Evolutionary conservation across 1,140 invertebrate species (phyloP), one percentile per base, ranked within the genome.

Genomic region (Drosophila bocqueti): DNA sequence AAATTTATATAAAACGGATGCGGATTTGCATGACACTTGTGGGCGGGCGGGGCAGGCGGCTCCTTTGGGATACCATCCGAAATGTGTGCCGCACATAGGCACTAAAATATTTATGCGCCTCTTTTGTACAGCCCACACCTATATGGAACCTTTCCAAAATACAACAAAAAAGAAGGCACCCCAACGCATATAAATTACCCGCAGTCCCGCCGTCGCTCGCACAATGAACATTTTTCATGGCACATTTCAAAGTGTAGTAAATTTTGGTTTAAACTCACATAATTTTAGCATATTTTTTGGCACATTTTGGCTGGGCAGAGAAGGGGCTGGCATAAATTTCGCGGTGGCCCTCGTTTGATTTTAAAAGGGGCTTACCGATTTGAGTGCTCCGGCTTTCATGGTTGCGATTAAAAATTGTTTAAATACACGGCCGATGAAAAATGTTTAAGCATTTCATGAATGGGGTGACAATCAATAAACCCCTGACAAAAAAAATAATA

Each of bases 241-340:
- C 75, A 81, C 74, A 90, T 86, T 82, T 81, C 74, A 87, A 89
- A 84, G 85, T 84, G 81, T 73, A 90, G 65, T 89, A 89, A 89
- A 89, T 89, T 89, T 90, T 79, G 78, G 64, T 90, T 90, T 81
- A 83, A 91, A 91, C 64, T 77, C 81, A 76, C 76, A 90, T 81
- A 76, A 82, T 82, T 76, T 74, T 76, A 67, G 58, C 57, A 81
- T 72, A 57, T 52, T 66, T 79, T 60, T 71, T 74, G 54, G 43
- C 74, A 66, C 54, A 61, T 46, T 72, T 50, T 11, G 13, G 29
- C 29, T 46, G 31, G 49, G 16, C 4, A 3, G 26, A 10, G 16
- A 11, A 38, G 16, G 29, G 21, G 38, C 45, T 54, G 2, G 76
- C 72, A 86, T 79, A 85, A 75, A 75, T 79, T 73, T 62, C 16